These are phyloP conservation scores for Drosophila mimetica DNA, from an alignment of 2,888 invertebrate species.

Conservation along the genomic window DNA sequence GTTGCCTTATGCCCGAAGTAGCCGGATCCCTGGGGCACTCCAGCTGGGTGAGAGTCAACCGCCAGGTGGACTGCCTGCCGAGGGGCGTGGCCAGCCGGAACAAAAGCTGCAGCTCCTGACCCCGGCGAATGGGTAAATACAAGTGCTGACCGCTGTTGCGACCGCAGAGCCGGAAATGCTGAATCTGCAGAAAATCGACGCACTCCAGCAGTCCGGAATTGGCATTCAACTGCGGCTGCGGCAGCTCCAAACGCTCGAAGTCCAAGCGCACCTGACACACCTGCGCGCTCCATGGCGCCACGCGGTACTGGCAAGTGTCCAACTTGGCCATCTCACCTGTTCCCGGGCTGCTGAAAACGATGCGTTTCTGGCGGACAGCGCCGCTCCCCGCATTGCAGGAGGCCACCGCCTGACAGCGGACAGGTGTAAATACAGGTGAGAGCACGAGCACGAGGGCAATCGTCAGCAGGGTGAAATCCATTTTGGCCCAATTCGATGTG, in stretches of 20 bases:
- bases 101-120: slow-evolving; percentile 83
- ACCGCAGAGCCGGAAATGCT: slow-evolving; percentile 86
- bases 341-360: slow-evolving; percentile 77
- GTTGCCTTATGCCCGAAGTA: neutral
- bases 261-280: slow-evolving; percentile 81
- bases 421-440: neutral
- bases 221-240: slow-evolving; percentile 68
- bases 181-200: slow-evolving; percentile 75
- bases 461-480: slow-evolving; percentile 45
- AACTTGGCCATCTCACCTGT: slow-evolving; percentile 43
- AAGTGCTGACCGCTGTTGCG: slow-evolving; percentile 87
- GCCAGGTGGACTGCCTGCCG: slow-evolving; percentile 84
- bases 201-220: slow-evolving; percentile 59
- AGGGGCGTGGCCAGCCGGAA: slow-evolving; percentile 84
- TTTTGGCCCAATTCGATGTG: slow-evolving; percentile 25
- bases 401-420: slow-evolving; percentile 59
- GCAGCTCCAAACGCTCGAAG: slow-evolving; percentile 76
- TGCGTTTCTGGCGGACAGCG: slow-evolving; percentile 73
- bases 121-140: slow-evolving; percentile 78
- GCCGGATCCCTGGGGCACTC: slow-evolving; percentile 85
- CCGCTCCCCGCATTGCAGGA: slow-evolving; percentile 69
- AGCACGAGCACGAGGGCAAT: slow-evolving; percentile 8
- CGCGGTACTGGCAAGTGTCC: slow-evolving; percentile 70
- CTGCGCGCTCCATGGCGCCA: slow-evolving; percentile 70
- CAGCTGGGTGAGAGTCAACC: slow-evolving; percentile 87